Conservation (phyloP, 1,140 invertebrate genomes). For the Drosophila teissieri region DNA sequence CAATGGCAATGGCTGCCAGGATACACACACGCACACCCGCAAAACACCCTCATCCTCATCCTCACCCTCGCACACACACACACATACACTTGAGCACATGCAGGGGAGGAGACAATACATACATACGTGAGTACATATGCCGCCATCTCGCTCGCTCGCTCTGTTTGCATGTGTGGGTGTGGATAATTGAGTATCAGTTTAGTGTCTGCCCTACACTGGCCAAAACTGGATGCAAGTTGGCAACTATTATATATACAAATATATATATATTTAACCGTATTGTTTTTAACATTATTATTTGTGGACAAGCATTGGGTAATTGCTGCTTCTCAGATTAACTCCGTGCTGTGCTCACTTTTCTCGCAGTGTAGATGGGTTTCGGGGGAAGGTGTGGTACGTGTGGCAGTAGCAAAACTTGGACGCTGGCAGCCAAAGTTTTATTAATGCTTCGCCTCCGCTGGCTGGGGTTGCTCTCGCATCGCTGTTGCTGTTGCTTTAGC, state of each 20-base stretch:
- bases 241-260: too few relatives aligned
- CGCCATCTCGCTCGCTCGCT: slow-evolving; percentile 2
- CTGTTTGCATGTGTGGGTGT: slow-evolving; percentile 39
- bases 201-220: slow-evolving; percentile 58
- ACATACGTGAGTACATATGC: slow-evolving; percentile 35
- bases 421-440: slow-evolving; percentile 77
- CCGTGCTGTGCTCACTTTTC: neutral
- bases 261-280: too few relatives aligned
- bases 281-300: too few relatives aligned
- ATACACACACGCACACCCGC: slow-evolving; percentile 47
- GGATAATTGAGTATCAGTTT: slow-evolving; percentile 82
- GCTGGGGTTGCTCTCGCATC: slow-evolving; percentile 44
- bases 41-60: slow-evolving; percentile 10
- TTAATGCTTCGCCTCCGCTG: slow-evolving; percentile 66
- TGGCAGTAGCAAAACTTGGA: slow-evolving; percentile 33
- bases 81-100: too few relatives aligned
- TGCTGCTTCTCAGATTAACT: too few relatives aligned
- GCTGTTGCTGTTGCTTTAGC: slow-evolving; percentile 74
- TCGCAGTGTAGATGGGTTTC: slow-evolving; percentile 10
- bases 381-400: neutral
- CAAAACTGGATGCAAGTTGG: neutral
- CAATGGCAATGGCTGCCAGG: slow-evolving; percentile 75
- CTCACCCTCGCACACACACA: slow-evolving; percentile 2
- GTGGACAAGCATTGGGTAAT: too few relatives aligned
- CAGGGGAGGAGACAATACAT: slow-evolving; percentile 32